These are phyloP conservation scores for Pterocles orientalis DNA, from an alignment of 2,113 vertebrate species.

Conservation along the genomic window DNA sequence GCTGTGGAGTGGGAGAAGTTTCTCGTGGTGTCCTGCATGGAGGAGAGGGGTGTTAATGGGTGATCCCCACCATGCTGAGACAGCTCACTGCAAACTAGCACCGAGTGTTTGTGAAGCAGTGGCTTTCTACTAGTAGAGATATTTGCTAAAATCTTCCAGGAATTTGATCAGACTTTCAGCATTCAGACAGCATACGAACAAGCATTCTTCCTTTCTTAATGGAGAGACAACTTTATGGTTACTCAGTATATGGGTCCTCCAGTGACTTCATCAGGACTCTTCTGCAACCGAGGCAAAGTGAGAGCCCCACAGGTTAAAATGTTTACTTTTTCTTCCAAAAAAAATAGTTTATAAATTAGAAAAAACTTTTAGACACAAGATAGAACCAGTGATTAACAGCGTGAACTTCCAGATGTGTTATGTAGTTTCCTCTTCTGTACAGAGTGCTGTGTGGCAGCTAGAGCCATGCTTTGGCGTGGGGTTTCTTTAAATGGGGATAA, in stretches of 20 bases:
- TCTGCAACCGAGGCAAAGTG: background rate
- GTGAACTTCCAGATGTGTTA: background rate
- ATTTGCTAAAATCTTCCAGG: background rate
- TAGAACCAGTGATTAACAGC: background rate
- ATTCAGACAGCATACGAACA: background rate
- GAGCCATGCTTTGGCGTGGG: background rate
- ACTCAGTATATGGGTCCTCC: background rate
- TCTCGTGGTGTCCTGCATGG: background rate
- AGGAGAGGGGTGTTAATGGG: background rate
- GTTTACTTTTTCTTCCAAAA: background rate
- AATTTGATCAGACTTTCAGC: background rate
- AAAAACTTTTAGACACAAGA: background rate
- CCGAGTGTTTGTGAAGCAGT: accelerated
- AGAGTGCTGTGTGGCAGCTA: accelerated
- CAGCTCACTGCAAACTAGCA: background rate
- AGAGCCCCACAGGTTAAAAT: background rate
- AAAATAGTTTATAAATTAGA: background rate
- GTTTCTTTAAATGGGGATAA: background rate
- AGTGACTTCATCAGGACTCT: background rate
- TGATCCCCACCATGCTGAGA: background rate
- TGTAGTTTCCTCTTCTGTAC: background rate
- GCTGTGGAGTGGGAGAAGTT: background rate
- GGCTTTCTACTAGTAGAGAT: background rate
- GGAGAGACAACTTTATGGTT: background rate
- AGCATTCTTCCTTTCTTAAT: background rate